A percentile compares a stretch with the other conserved stretches of the same genome.
phyloP scores from a whole-genome alignment of 2,888 invertebrate genomes.

The Eugnorisma glareosa region DNA sequence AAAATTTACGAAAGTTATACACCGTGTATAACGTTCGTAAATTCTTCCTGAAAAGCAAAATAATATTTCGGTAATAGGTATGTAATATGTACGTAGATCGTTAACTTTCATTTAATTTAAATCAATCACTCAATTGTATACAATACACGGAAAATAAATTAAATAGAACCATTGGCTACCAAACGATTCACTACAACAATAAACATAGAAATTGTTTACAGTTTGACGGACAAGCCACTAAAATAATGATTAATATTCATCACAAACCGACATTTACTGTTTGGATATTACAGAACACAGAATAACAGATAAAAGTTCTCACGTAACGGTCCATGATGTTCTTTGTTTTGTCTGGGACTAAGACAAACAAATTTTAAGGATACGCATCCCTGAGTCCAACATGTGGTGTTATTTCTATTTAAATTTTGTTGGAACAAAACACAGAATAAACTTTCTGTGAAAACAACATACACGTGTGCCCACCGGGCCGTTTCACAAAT shows the following conservation, averaged over 20 bases:
- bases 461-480: slow-evolving; percentile 75
- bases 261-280: slow-evolving; percentile 42
- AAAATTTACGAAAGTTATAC: too few species aligned
- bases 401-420: slow-evolving; percentile 82
- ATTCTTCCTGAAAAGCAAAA: not conserved
- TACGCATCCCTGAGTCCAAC: slow-evolving; percentile 69
- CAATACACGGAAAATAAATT: slow-evolving; percentile 4
- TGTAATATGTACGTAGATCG: not conserved
- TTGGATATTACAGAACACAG: slow-evolving; percentile 69
- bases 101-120: not conserved
- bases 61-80: too few species aligned
- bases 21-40: not conserved
- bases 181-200: slow-evolving; percentile 31
- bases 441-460: slow-evolving; percentile 77
- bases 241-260: slow-evolving; percentile 61
- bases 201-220: slow-evolving; percentile 49
- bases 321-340: slow-evolving; percentile 66
- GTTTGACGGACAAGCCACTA: slow-evolving; percentile 54
- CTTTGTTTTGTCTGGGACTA: slow-evolving; percentile 79
- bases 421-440: slow-evolving; percentile 77
- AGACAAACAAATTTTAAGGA: slow-evolving; percentile 81
- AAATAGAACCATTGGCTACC: slow-evolving; percentile 2
- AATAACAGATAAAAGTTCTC: slow-evolving; percentile 76
- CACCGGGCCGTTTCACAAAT: slow-evolving; percentile 56
- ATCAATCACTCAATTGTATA: slow-evolving; percentile 2